Conservation (phyloP, 2,797 vertebrate genomes). For the Balearica regulorum region DNA sequence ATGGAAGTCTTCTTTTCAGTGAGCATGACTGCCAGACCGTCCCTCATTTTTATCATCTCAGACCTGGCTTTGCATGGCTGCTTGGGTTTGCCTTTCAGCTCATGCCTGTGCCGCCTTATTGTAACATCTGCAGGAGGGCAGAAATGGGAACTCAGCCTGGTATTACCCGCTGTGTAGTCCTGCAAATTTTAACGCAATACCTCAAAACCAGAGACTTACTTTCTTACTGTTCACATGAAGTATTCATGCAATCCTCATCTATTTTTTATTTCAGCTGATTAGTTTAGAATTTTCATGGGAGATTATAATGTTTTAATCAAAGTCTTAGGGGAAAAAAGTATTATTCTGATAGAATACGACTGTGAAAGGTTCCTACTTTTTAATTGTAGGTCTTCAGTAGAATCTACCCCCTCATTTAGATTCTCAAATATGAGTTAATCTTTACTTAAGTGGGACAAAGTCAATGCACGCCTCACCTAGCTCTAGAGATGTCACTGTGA, state of each 20-base stretch:
- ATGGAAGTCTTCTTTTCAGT: not conserved
- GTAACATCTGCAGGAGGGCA: not conserved
- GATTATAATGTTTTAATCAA: not conserved
- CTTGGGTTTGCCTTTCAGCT: not conserved
- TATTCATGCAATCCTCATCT: slow-evolving; percentile 2
- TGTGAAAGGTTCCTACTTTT: not conserved
- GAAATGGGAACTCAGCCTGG: not conserved
- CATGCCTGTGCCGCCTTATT: not conserved
- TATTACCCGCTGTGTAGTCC: not conserved
- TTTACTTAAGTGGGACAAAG: not conserved
- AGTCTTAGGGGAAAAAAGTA: not conserved
- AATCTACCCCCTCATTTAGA: not conserved
- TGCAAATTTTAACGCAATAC: not conserved
- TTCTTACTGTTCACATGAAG: not conserved
- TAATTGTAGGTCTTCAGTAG: not conserved
- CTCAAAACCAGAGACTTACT: not conserved
- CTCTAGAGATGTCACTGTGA: not conserved
- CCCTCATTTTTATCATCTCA: not conserved
- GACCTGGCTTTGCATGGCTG: not conserved
- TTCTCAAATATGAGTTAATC: not conserved
- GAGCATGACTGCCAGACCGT: not conserved
- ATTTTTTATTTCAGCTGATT: slow-evolving; percentile 14
- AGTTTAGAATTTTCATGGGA: not conserved
- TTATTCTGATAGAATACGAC: not conserved
- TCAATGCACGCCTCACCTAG: not conserved